These are phyloP conservation scores for Pomatostomus ruficeps DNA, from an alignment of 2,113 vertebrate genomes.

Conservation along the genomic window DNA sequence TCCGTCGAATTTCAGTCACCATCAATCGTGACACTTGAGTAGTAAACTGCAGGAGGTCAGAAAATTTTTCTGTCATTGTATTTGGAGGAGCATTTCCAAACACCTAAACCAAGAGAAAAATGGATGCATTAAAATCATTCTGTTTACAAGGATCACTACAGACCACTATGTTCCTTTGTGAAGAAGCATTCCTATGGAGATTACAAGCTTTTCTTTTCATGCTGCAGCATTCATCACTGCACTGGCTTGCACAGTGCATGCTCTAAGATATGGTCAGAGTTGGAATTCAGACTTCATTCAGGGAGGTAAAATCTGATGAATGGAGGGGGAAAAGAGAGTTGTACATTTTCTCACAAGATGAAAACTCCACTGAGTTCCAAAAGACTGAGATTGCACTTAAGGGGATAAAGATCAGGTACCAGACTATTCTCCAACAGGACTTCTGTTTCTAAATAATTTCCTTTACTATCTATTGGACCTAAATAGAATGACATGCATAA, in stretches of 20 bases:
- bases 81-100: constrained; percentile 94
- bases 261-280: not conserved
- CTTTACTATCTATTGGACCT: not conserved
- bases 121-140: not conserved
- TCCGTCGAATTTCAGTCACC: constrained; percentile 96
- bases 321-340: not conserved
- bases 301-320: not conserved
- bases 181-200: not conserved
- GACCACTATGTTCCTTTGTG: not conserved
- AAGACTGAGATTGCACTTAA: not conserved
- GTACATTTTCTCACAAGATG: not conserved
- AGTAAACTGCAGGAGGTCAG: constrained; percentile 98
- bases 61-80: constrained; percentile 97
- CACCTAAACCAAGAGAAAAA: constrained; percentile 74
- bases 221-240: not conserved
- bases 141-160: not conserved
- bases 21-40: constrained; percentile 97
- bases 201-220: not conserved
- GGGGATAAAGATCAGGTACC: not conserved
- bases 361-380: not conserved
- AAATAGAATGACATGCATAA: accelerated
- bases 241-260: not conserved
- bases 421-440: not conserved
- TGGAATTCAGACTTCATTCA: not conserved
- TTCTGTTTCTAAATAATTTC: not conserved